Conservation (phyloP, 1,140 invertebrate genomes). For the Ptiloglossa arizonensis region DNA sequence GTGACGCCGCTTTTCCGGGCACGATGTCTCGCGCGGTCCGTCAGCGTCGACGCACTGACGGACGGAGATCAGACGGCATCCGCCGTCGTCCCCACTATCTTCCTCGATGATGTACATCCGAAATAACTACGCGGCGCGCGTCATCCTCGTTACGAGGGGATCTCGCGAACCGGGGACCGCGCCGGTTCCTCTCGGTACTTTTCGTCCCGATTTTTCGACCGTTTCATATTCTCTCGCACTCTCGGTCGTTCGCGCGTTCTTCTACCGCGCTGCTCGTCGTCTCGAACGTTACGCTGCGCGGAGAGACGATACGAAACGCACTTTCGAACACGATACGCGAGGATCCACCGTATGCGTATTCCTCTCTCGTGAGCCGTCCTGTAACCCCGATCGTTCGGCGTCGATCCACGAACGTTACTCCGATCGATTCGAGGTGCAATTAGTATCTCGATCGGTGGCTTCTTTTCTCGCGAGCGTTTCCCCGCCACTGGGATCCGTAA, state of each 20-base stretch:
- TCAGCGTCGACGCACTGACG: constrained; percentile 71
- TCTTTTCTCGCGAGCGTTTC: neutral
- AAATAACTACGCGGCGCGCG: constrained; percentile 64
- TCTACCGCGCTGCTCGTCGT: too few relatives aligned
- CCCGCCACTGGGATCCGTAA: neutral
- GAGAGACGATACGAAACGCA: too few relatives aligned
- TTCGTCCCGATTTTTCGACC: neutral
- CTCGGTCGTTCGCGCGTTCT: too few relatives aligned
- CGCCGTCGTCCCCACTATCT: constrained; percentile 72
- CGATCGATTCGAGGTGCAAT: too few relatives aligned
- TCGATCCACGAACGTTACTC: too few relatives aligned
- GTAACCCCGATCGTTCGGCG: too few relatives aligned
- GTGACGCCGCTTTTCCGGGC: constrained; percentile 20
- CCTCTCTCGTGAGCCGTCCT: too few relatives aligned
- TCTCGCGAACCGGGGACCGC: constrained; percentile 24
- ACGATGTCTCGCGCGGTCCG: constrained; percentile 48
- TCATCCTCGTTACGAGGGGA: constrained; percentile 52
- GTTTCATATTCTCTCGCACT: constrained; percentile 5
- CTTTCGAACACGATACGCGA: too few relatives aligned
- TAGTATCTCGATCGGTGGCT: too few relatives aligned
- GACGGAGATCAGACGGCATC: constrained; percentile 77
- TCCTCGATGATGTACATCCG: constrained; percentile 78
- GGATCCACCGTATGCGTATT: too few relatives aligned
- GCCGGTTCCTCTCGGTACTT: constrained; percentile 8
- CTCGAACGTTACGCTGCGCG: neutral